Evolutionary conservation across 2,113 vertebrate species (phyloP).

Genomic region (Saccopteryx bilineata): DNA sequence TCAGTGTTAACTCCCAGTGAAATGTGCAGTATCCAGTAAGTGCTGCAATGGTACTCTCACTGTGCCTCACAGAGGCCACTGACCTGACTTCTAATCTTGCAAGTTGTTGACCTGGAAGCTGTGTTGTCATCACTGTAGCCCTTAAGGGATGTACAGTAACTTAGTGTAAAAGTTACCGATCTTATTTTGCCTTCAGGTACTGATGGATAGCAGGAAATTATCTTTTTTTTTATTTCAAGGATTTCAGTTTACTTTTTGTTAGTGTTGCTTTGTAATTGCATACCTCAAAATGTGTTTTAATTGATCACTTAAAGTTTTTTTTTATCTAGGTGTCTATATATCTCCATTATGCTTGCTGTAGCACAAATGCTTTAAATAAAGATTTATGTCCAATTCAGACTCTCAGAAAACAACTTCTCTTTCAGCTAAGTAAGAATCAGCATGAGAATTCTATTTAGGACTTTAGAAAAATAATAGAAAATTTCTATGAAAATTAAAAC

Average conservation of each 20-base stretch:
- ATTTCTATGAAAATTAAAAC: not conserved
- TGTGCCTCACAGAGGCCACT: not conserved
- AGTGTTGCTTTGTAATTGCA: not conserved
- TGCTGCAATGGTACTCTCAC: not conserved
- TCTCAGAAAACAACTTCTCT: slow-evolving; percentile 51
- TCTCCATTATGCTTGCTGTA: slow-evolving; percentile 61
- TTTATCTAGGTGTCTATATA: slow-evolving; percentile 61
- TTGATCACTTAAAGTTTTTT: slow-evolving; percentile 61
- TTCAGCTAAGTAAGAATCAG: slow-evolving; percentile 26
- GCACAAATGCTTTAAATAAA: slow-evolving; percentile 58
- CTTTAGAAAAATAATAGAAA: slow-evolving; percentile 57
- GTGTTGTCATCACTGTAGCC: not conserved
- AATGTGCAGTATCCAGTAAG: not conserved
- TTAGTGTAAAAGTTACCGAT: not conserved
- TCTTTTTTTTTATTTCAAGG: slow-evolving; percentile 36
- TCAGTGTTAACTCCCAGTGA: not conserved
- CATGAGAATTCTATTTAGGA: slow-evolving; percentile 26
- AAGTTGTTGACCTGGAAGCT: not conserved
- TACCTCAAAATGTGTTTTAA: slow-evolving; percentile 27
- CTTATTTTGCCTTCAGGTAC: slow-evolving; percentile 60
- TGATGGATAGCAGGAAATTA: slow-evolving; percentile 25
- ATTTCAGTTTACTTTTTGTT: not conserved
- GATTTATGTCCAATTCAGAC: slow-evolving; percentile 45
- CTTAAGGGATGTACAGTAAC: not conserved
- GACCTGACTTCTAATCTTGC: not conserved